Percentiles rank a stretch among this genome's conserved stretches.
Conservation (phyloP, 2,113 vertebrate genomes). For the Podilymbus podiceps region DNA sequence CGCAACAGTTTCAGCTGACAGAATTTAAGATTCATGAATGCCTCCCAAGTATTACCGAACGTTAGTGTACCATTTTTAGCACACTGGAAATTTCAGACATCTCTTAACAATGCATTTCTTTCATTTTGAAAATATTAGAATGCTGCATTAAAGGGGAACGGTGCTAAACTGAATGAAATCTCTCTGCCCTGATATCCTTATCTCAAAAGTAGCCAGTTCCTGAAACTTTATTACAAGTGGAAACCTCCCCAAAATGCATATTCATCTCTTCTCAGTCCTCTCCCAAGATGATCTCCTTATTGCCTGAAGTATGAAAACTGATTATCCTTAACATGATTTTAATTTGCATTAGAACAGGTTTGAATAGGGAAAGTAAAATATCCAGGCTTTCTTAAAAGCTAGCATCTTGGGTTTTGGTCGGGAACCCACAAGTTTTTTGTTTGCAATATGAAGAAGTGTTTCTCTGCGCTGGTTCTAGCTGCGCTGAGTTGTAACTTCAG, state of each 20-base stretch:
- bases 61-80: background rate
- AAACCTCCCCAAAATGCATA: background rate
- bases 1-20: background rate
- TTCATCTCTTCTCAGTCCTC: background rate
- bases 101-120: background rate
- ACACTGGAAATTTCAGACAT: background rate
- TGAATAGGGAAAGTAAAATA: background rate
- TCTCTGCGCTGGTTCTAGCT: background rate
- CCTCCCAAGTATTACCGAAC: background rate
- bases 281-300: slow-evolving; percentile 3
- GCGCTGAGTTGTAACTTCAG: background rate
- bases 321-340: slow-evolving; percentile 35
- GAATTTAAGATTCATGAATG: background rate
- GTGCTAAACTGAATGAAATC: background rate
- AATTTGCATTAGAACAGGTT: background rate
- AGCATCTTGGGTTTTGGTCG: background rate
- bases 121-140: background rate
- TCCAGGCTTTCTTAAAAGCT: background rate
- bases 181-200: background rate
- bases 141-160: background rate
- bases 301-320: slow-evolving; percentile 25
- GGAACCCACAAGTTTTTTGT: background rate
- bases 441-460: background rate
- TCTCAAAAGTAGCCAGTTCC: background rate
- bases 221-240: background rate